phyloP scores from a whole-genome alignment of 2,797 vertebrate species.

The Mallotus villosus region DNA sequence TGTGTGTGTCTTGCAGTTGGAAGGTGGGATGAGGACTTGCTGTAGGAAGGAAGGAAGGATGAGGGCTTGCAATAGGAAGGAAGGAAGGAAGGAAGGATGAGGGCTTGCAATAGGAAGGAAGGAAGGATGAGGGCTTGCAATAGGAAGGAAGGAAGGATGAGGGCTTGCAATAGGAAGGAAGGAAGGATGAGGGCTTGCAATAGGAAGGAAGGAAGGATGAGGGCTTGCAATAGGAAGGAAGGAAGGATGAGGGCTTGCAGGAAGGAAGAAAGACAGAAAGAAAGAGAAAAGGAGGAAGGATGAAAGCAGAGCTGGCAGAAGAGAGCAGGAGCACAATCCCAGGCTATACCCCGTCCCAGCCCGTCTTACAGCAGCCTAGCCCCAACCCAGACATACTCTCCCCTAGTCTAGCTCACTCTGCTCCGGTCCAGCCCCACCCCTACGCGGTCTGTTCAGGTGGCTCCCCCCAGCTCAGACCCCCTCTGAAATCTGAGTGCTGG shows the following conservation, averaged over 20 bases:
- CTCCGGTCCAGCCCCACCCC: not conserved
- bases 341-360: too few relatives aligned
- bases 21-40: conserved; percentile 18
- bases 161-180: not conserved
- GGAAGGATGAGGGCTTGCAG: not conserved
- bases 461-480: not conserved
- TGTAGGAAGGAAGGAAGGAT: not conserved
- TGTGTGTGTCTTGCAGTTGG: conserved; percentile 35
- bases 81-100: not conserved
- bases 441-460: not conserved
- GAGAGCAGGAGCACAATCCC: not conserved
- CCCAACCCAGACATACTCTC: conserved; percentile 25
- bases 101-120: too few relatives aligned
- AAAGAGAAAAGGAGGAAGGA: not conserved
- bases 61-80: not conserved
- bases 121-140: conserved; percentile 5
- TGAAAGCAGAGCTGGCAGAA: not conserved
- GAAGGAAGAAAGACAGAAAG: too few relatives aligned
- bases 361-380: too few relatives aligned
- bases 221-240: not conserved
- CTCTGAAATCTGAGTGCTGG: conserved; percentile 34
- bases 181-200: not conserved
- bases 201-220: not conserved
- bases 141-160: not conserved
- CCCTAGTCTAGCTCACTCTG: not conserved